These are phyloP conservation scores for Tortrix viridana DNA, from an alignment of 2,888 invertebrate genomes.

Conservation along the genomic window DNA sequence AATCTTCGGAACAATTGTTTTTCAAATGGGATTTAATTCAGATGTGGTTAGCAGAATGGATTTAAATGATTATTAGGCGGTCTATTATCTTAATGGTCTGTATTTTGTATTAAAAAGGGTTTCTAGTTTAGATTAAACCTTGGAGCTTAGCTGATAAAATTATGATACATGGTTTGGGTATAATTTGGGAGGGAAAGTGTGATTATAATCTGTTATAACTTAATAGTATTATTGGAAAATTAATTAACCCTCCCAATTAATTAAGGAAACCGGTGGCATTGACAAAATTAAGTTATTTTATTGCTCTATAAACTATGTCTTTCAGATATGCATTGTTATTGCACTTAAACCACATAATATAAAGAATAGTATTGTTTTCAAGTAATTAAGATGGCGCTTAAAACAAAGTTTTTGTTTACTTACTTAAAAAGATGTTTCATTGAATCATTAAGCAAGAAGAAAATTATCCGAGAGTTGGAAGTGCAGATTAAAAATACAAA, in stretches of 20 bases:
- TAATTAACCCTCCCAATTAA: too few species aligned
- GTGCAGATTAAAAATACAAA: constrained; percentile 26
- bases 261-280: too few species aligned
- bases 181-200: too few species aligned
- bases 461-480: constrained; percentile 8
- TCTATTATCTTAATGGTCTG: constrained; percentile 25
- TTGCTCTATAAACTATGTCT: too few species aligned
- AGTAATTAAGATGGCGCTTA: not conserved
- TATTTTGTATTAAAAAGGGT: not conserved
- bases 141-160: too few species aligned
- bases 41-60: constrained; percentile 27
- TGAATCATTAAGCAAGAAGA: constrained; percentile 7
- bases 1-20: constrained; percentile 30
- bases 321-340: too few species aligned
- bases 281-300: too few species aligned
- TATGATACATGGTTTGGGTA: too few species aligned
- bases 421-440: constrained; percentile 22
- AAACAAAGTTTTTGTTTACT: not conserved
- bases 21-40: constrained; percentile 31
- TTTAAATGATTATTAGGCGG: constrained; percentile 24
- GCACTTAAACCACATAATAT: too few species aligned
- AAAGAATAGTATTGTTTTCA: not conserved
- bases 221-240: too few species aligned
- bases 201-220: too few species aligned
- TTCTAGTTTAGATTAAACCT: too few species aligned